Percentiles rank a stretch among this genome's conserved stretches.
phyloP scores from a whole-genome alignment of 1,140 invertebrate species.

The Stratiolaelaps scimitus region DNA sequence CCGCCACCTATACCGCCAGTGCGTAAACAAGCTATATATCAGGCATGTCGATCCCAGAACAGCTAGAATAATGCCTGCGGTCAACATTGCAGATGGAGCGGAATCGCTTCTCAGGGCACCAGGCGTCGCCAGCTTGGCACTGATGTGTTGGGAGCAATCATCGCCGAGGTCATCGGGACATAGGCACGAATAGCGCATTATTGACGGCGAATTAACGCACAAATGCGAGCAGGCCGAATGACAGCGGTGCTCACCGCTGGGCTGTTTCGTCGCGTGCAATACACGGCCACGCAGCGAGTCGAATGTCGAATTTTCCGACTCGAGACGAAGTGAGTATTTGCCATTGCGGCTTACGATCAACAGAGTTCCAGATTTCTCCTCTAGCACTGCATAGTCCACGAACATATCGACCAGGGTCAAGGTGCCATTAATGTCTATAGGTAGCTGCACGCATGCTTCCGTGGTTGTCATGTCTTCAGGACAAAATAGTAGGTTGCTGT shows the following conservation, averaged over 20 bases:
- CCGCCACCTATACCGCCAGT: no score
- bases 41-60: no score
- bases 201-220: background rate
- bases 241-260: background rate
- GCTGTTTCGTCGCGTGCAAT: background rate
- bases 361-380: background rate
- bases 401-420: background rate
- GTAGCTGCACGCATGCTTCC: background rate
- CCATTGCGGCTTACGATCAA: background rate
- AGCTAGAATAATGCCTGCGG: no score
- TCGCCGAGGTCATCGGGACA: background rate
- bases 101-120: no score
- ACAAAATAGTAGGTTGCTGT: background rate
- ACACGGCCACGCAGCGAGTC: background rate
- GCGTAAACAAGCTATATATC: no score
- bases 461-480: background rate
- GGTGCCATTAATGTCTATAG: background rate
- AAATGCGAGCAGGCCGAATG: background rate
- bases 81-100: no score
- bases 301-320: background rate
- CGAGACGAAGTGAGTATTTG: background rate
- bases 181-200: background rate
- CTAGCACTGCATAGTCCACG: background rate
- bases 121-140: no score
- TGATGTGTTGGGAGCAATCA: no score